These are phyloP conservation scores for Troides oblongomaculatus DNA, from an alignment of 2,888 invertebrate species.

Conservation along the genomic window DNA sequence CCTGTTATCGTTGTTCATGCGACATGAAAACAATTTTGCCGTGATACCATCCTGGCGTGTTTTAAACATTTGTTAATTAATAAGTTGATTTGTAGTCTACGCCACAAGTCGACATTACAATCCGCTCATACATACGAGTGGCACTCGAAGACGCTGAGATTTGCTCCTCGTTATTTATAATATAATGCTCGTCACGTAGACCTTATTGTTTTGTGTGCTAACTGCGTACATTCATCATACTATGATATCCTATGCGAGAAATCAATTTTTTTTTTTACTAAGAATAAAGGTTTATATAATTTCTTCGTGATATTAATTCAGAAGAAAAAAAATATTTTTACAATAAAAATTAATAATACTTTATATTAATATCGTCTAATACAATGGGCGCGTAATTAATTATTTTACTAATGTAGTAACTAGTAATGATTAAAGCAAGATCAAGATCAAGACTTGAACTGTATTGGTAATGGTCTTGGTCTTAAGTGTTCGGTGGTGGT, in stretches of 20 bases:
- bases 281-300: neutral
- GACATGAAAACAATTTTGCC: constrained; percentile 15
- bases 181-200: constrained; percentile 19
- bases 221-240: constrained; percentile 11
- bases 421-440: no score
- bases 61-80: constrained; percentile 15
- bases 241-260: neutral
- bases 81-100: constrained; percentile 17
- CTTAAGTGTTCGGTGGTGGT: no score
- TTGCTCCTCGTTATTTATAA: constrained; percentile 7
- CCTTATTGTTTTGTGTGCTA: constrained; percentile 17
- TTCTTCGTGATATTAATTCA: no score
- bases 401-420: no score
- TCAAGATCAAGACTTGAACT: no score
- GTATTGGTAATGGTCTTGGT: no score
- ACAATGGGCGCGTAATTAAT: no score
- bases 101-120: constrained; percentile 6
- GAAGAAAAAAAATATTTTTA: no score
- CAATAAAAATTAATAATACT: neutral
- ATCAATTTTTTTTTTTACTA: neutral
- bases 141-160: constrained; percentile 3
- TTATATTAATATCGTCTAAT: neutral
- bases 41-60: neutral
- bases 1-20: constrained; percentile 13
- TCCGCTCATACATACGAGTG: constrained; percentile 2